These are phyloP conservation scores for Aleiodes sp. DNA, from an alignment of 1,140 invertebrate species.

Conservation along the genomic window DNA sequence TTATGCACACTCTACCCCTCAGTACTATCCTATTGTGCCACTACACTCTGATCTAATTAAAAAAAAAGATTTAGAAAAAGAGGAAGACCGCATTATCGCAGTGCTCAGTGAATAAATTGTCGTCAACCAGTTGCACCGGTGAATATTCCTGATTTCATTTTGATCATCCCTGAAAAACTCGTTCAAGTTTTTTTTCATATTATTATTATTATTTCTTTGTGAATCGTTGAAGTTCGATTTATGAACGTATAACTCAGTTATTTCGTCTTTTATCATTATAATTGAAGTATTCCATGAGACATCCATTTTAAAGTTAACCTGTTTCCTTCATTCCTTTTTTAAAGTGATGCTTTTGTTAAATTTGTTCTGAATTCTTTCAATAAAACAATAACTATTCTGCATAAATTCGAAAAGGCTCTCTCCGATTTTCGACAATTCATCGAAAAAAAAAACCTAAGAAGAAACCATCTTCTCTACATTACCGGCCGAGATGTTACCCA, in stretches of 20 bases:
- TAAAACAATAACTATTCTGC: too few species aligned
- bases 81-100: conserved; percentile 32
- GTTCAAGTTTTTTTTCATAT: conserved; percentile 17
- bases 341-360: too few species aligned
- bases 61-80: conserved; percentile 32
- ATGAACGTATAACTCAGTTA: background rate
- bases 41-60: conserved; percentile 40
- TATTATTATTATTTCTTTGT: background rate
- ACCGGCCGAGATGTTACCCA: too few species aligned
- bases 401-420: too few species aligned
- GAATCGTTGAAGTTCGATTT: conserved; percentile 1
- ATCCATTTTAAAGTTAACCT: background rate
- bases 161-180: conserved; percentile 27
- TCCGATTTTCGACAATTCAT: too few species aligned
- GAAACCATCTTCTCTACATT: too few species aligned
- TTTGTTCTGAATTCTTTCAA: too few species aligned
- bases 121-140: conserved; percentile 32
- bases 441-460: too few species aligned
- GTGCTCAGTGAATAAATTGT: conserved; percentile 40
- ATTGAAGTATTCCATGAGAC: background rate
- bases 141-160: conserved; percentile 10
- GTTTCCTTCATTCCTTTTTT: too few species aligned
- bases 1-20: conserved; percentile 34
- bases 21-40: conserved; percentile 27
- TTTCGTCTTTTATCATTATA: background rate